phyloP scores from a whole-genome alignment of 2,113 vertebrate species.

The Fulmarus glacialis region DNA sequence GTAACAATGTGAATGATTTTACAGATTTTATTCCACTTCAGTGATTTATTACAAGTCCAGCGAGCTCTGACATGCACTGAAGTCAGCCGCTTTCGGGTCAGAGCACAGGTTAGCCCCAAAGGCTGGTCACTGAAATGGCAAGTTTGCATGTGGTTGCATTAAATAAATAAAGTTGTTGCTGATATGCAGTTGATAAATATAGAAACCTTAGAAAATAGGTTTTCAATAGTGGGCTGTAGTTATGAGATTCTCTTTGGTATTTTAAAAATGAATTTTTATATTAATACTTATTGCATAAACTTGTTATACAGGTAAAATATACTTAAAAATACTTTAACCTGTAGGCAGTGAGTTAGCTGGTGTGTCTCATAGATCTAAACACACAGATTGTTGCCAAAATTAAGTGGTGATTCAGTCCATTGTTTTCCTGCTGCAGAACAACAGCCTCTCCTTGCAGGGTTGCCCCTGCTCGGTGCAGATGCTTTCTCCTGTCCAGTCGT shows the following conservation, averaged over 20 bases:
- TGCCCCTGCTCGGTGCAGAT: rapidly evolving
- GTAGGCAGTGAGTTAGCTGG: not conserved
- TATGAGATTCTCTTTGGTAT: not conserved
- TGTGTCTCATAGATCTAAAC: not conserved
- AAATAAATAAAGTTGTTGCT: not conserved
- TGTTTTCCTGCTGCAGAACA: not conserved
- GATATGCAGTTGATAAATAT: not conserved
- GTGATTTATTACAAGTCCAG: not conserved
- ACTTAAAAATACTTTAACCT: not conserved
- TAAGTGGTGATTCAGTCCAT: rapidly evolving
- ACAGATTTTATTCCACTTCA: not conserved
- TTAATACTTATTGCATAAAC: not conserved
- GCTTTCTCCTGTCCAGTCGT: not conserved
- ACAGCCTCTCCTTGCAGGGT: not conserved
- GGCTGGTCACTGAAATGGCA: constrained; percentile 3
- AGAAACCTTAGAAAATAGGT: not conserved
- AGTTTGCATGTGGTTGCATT: not conserved
- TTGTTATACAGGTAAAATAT: not conserved
- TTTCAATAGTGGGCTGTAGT: not conserved
- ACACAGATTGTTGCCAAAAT: not conserved
- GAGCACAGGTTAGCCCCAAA: not conserved
- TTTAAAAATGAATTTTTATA: not conserved
- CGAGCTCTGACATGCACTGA: not conserved
- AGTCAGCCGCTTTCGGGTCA: not conserved
- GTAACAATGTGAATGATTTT: constrained; percentile 1